Base-by-base conservation (phyloP, 2,113 vertebrate species). In the Myrmecobius fasciatus region DNA sequence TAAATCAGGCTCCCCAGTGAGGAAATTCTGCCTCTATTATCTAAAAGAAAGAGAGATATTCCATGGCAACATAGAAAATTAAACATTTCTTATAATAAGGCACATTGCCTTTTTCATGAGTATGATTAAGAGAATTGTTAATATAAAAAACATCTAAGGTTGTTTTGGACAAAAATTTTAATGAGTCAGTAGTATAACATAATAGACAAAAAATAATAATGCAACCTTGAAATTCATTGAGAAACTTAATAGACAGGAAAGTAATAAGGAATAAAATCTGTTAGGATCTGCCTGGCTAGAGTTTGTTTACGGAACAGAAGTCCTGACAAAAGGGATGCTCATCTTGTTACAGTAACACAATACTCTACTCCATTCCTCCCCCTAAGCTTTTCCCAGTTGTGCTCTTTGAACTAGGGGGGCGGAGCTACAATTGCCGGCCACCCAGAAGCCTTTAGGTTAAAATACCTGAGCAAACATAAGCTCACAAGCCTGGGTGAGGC, bases 311-410 rank as follows among this genome's bases (percentile, higher is more conserved):
- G 2, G 1, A 22, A 24, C 67, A 8, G 17, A 24, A 43, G n/a
- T 17, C 20, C 36, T 20, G 31, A 17, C 3, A 1, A 75, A 36
- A n/a, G 0, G 36, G 60, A 97, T 89, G 83, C 96, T 97, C 14
- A 0, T 0, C 97, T 98, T 97, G 95, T 96, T 96, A 52, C 95
- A 93, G 98, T 94, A 94, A 97, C 96, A 11, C 93, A 14, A 93
- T 53, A 89, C 12, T 0, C 24, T 22, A 49, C 17, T 25, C 28
- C 6, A 22, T 25, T 10, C 51, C 95, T 36, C 54, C 52, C 52
- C 43, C 1, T 0, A 8, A 8, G 8, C 24, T 53, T 52, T 17
- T 2, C 89, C 1, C 36, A 20, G 31, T 88, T 24, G 26, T 47
- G 14, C 36, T 0, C 4, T 25, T 75, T 96, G 67, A 8, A 49